These are phyloP conservation scores for Zosterops hypoxanthus DNA, from an alignment of 2,113 vertebrate genomes.

Conservation along the genomic window DNA sequence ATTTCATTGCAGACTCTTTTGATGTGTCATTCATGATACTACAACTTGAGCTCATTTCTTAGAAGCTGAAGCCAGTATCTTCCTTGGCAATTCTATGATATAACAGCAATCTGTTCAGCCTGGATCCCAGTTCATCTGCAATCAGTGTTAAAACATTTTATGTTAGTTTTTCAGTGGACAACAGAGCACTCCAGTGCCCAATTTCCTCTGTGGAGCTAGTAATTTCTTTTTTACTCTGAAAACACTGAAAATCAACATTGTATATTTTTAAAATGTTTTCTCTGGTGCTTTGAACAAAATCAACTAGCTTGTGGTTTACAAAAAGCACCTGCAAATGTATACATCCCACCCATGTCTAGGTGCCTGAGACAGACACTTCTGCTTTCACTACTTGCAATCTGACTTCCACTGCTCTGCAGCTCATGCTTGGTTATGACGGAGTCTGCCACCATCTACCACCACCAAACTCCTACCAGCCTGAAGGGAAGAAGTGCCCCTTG, in stretches of 20 bases:
- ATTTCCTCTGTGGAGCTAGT: not conserved
- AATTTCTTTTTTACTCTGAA: not conserved
- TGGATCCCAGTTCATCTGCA: not conserved
- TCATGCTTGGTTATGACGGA: not conserved
- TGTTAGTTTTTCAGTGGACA: not conserved
- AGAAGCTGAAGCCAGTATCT: not conserved
- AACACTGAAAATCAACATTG: not conserved
- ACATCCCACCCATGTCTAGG: too few species aligned
- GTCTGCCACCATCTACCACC: not conserved
- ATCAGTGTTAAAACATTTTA: not conserved
- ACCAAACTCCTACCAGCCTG: not conserved
- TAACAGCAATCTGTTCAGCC: not conserved
- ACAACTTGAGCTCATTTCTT: not conserved
- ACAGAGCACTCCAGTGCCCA: not conserved
- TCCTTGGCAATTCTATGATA: not conserved
- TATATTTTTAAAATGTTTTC: not conserved
- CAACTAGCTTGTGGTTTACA: not conserved
- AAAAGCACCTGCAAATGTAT: not conserved
- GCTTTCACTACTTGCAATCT: not conserved
- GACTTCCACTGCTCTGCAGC: not conserved
- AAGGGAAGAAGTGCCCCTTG: not conserved
- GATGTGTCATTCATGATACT: not conserved
- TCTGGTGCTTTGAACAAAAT: not conserved
- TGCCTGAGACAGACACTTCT: not conserved
- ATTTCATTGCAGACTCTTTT: not conserved